These are phyloP conservation scores for Orcinus orca DNA, from an alignment of 2,113 vertebrate species.

Conservation along the genomic window DNA sequence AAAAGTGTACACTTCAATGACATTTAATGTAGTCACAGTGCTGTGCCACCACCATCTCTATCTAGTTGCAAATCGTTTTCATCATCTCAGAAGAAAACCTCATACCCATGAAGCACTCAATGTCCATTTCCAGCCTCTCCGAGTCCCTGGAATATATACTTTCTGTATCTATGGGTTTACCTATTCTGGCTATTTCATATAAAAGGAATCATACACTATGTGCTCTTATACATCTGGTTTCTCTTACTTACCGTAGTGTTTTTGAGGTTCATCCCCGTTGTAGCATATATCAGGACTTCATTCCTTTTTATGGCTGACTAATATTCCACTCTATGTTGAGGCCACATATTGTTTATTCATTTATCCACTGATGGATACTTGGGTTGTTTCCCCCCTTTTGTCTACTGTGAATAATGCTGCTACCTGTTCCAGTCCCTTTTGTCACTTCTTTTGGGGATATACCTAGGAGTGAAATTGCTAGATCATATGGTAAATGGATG, in stretches of 20 bases:
- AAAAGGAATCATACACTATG: neutral
- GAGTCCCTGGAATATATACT: neutral
- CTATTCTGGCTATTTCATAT: neutral
- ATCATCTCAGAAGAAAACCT: neutral
- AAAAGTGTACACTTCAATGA: neutral
- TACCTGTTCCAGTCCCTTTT: neutral
- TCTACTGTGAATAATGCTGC: neutral
- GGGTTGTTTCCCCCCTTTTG: neutral
- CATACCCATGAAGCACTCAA: neutral
- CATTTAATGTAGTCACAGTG: neutral
- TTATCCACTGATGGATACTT: neutral
- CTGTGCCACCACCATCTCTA: neutral
- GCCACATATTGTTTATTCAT: neutral
- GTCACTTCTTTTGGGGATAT: neutral
- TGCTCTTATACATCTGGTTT: neutral
- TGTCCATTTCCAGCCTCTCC: neutral
- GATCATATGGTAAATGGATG: neutral
- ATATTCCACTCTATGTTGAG: neutral
- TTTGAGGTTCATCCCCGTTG: neutral
- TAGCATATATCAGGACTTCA: neutral
- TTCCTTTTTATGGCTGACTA: neutral
- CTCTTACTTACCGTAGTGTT: neutral
- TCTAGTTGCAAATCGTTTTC: neutral
- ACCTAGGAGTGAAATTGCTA: neutral
- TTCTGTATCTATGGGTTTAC: neutral